Percentiles rank a stretch among this genome's conserved stretches.
These are phyloP conservation scores for Chlorodrepanis virens DNA, from an alignment of 2,113 vertebrate genomes.

Conservation along the genomic window DNA sequence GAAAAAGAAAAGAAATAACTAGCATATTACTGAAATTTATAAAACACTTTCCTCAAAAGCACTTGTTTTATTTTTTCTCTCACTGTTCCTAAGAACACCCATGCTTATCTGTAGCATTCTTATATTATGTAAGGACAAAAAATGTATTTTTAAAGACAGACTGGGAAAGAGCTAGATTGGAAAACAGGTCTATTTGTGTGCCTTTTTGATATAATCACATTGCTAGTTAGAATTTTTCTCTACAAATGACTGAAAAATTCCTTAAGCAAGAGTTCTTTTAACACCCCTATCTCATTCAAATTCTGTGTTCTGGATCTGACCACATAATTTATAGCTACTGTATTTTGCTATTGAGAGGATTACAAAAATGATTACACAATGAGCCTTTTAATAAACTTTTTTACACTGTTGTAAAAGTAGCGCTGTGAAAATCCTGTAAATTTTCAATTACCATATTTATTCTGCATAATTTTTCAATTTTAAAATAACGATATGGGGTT, in stretches of 20 bases:
- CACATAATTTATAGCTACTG: background rate
- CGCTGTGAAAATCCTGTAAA: background rate
- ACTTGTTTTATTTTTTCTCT: conserved; percentile 3
- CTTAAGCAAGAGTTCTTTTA: conserved; percentile 11
- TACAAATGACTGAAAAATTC: background rate
- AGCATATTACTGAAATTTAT: background rate
- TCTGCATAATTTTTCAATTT: background rate
- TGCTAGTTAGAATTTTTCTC: background rate
- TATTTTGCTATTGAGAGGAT: background rate
- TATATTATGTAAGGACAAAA: background rate
- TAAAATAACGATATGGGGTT: background rate
- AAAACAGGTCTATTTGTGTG: conserved; percentile 10
- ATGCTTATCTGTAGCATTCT: background rate
- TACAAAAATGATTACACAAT: background rate
- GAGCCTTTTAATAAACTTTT: background rate
- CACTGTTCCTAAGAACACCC: background rate
- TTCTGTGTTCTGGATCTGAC: background rate
- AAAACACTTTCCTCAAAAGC: background rate
- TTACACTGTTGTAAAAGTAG: background rate
- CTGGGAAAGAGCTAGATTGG: background rate
- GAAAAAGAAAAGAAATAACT: background rate
- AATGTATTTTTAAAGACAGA: background rate
- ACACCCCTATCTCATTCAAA: background rate
- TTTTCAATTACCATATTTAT: background rate
- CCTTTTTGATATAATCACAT: background rate